Evolutionary conservation across 2,888 invertebrate genomes (phyloP).

Genomic region (Girardia tigrina): DNA sequence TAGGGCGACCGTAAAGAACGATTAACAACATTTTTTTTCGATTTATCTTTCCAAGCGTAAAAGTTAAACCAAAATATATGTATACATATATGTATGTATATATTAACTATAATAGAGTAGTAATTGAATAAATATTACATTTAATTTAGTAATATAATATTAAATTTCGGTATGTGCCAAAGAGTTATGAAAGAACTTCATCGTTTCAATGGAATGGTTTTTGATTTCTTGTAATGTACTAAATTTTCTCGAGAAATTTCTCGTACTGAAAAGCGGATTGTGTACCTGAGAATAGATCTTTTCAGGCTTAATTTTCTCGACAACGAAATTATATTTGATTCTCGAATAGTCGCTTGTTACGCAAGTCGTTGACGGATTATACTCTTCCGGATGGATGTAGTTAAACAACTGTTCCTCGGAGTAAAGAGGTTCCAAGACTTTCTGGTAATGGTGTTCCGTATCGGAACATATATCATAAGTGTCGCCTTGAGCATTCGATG

Average conservation of each 20-base stretch:
- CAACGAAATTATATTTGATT: neutral
- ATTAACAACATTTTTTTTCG: no score
- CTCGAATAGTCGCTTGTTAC: neutral
- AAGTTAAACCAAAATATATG: no score
- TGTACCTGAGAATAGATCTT: neutral
- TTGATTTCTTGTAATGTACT: neutral
- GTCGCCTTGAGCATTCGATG: neutral
- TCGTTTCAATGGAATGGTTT: slow-evolving; percentile 9
- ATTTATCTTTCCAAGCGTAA: no score
- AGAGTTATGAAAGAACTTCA: neutral
- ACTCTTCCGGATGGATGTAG: neutral
- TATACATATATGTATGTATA: no score
- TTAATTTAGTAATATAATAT: no score
- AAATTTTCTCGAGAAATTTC: neutral
- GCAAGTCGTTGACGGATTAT: neutral
- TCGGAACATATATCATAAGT: neutral
- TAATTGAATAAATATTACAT: no score
- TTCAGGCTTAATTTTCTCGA: neutral
- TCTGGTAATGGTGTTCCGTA: neutral
- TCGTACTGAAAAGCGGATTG: neutral
- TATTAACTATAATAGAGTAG: no score
- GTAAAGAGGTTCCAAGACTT: neutral
- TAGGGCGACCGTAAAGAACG: no score
- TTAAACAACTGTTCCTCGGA: neutral
- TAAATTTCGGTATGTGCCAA: neutral